Conservation (phyloP, 2,113 vertebrate species). For the Leiothrix lutea region DNA sequence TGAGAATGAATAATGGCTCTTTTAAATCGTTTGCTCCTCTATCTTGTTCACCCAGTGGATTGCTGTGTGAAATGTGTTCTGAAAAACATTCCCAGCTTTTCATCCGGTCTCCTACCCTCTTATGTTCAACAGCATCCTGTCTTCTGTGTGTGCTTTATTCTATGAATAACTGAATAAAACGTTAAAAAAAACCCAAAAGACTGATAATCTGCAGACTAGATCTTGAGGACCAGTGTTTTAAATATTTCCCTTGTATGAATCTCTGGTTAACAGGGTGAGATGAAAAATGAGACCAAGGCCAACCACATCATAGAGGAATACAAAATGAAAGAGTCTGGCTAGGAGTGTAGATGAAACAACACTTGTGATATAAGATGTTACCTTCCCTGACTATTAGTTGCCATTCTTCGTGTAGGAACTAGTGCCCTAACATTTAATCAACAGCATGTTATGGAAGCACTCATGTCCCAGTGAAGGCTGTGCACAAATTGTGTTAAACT, state of each 20-base stretch:
- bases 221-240: neutral
- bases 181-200: neutral
- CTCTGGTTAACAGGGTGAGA: neutral
- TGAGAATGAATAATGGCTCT: neutral
- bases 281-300: neutral
- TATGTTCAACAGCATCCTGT: neutral
- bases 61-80: neutral
- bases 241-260: neutral
- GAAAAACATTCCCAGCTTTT: neutral
- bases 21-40: neutral
- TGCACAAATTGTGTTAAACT: neutral
- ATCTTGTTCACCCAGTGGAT: neutral
- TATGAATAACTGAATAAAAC: neutral
- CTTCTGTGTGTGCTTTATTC: neutral
- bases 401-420: neutral
- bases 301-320: neutral
- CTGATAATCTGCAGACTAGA: neutral
- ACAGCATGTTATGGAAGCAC: neutral
- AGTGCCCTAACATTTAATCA: neutral
- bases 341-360: neutral
- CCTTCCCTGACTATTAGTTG: neutral
- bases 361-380: neutral
- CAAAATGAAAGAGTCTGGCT: neutral
- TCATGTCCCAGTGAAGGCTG: neutral
- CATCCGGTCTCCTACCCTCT: neutral